These are phyloP conservation scores for Gonocerus acuteangulatus DNA, from an alignment of 2,888 invertebrate species.

Conservation along the genomic window DNA sequence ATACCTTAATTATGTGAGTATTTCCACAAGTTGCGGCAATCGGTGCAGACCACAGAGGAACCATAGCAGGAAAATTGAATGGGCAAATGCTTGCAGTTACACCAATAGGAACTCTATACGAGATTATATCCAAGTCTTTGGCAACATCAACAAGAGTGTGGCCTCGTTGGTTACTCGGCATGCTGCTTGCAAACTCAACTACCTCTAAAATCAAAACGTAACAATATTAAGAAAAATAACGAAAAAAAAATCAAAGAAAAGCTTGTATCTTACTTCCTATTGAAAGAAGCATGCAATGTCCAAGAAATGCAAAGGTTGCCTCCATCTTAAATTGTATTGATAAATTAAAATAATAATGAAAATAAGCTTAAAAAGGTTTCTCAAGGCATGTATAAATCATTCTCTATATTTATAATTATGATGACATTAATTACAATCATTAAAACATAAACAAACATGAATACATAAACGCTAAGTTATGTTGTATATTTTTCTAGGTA, in stretches of 20 bases:
- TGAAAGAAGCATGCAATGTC: neutral
- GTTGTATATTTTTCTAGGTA: too few species aligned
- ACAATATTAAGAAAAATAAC: too few species aligned
- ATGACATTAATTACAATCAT: too few species aligned
- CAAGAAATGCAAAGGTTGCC: neutral
- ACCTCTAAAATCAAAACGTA: conserved; percentile 77
- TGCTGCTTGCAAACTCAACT: conserved; percentile 92
- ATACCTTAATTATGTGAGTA: conserved; percentile 73
- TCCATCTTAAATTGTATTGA: too few species aligned
- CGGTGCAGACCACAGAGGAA: conserved; percentile 94
- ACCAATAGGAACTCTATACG: conserved; percentile 85
- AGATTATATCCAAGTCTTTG: conserved; percentile 94
- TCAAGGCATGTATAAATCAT: too few species aligned
- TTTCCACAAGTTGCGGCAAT: conserved; percentile 85
- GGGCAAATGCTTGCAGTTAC: conserved; percentile 94
- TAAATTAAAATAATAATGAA: too few species aligned
- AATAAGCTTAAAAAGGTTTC: too few species aligned
- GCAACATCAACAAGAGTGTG: conserved; percentile 80
- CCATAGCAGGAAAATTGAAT: conserved; percentile 99
- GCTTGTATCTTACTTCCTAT: too few species aligned
- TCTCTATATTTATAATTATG: too few species aligned
- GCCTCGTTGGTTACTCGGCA: conserved; percentile 85
- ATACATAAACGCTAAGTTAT: too few species aligned
- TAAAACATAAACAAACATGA: too few species aligned
- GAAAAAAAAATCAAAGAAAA: too few species aligned